phyloP scores from a whole-genome alignment of 2,888 invertebrate species.

The Ochlodes sylvanus region DNA sequence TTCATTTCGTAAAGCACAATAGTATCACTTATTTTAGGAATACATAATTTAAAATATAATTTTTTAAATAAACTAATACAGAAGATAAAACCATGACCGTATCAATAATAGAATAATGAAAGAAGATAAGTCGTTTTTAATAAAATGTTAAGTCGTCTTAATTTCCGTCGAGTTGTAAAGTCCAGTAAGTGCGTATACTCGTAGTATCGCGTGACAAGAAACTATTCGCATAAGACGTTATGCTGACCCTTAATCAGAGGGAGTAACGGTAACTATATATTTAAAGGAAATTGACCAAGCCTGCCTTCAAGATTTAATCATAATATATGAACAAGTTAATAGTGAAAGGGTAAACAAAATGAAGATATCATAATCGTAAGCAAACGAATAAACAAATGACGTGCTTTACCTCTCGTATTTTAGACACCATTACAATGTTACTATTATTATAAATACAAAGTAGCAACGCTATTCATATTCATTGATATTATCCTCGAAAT shows the following conservation, averaged over 20 bases:
- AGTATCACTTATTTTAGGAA: no score
- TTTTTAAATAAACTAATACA: no score
- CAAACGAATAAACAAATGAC: neutral
- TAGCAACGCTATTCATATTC: no score
- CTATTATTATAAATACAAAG: no score
- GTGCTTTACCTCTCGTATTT: no score
- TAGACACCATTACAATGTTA: no score
- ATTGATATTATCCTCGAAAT: no score
- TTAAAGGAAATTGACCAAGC: conserved; percentile 49
- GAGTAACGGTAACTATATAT: conserved; percentile 42
- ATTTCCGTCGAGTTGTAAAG: conserved; percentile 2
- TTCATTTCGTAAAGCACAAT: no score
- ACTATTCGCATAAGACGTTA: conserved; percentile 42
- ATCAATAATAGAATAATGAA: neutral
- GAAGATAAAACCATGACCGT: neutral
- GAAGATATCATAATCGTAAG: neutral
- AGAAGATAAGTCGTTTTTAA: neutral
- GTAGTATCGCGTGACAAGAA: conserved; percentile 27
- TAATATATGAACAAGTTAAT: conserved; percentile 9
- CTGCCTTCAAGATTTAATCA: conserved; percentile 27
- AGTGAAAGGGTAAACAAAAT: neutral
- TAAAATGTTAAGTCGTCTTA: neutral
- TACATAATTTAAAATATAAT: no score
- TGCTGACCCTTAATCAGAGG: conserved; percentile 40
- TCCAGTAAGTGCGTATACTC: neutral